These are phyloP conservation scores for Asarcornis scutulata DNA, from an alignment of 2,113 vertebrate genomes.

Conservation along the genomic window DNA sequence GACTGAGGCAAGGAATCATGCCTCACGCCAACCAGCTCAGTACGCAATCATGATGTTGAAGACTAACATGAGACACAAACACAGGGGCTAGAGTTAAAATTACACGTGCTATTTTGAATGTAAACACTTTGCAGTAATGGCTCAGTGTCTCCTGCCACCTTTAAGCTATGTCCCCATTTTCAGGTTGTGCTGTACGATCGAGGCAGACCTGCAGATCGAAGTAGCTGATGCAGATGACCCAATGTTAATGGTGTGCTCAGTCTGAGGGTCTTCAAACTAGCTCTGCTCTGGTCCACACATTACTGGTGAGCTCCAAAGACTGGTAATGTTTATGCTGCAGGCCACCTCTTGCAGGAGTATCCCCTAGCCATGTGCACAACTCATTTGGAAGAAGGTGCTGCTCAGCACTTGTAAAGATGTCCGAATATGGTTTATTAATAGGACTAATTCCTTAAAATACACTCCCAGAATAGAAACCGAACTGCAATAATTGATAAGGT, in stretches of 20 bases:
- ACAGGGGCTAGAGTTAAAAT: not conserved
- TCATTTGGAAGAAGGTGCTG: not conserved
- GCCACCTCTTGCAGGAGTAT: not conserved
- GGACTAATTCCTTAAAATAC: not conserved
- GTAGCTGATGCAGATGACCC: not conserved
- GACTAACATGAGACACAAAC: not conserved
- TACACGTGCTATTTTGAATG: not conserved
- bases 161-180: not conserved
- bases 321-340: not conserved
- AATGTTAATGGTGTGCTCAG: rapidly evolving
- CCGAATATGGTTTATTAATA: not conserved
- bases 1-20: not conserved
- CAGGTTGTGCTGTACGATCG: not conserved
- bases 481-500: not conserved
- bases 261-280: not conserved
- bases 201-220: not conserved
- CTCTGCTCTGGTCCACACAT: not conserved
- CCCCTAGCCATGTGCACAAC: not conserved
- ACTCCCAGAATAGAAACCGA: not conserved
- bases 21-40: not conserved
- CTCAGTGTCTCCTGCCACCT: not conserved
- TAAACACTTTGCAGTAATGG: not conserved
- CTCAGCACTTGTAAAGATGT: not conserved
- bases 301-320: not conserved
- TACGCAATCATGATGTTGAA: rapidly evolving